Evolutionary conservation across 2,888 invertebrate species (phyloP), one percentile per base, ranked within the genome.

Genomic region (Seira ritae): DNA sequence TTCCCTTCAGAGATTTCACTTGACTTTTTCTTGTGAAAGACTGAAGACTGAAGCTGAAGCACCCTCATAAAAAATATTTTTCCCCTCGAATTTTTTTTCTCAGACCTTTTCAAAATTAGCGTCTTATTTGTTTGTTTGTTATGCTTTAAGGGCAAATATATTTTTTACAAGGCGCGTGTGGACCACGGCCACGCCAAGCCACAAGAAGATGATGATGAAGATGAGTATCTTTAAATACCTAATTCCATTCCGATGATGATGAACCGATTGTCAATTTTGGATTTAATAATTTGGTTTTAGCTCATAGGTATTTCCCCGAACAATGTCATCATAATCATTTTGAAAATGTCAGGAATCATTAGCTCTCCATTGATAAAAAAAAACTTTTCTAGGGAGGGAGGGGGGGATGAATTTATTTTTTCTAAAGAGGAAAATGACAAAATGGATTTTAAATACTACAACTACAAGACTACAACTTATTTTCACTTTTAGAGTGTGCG

Each of bases 231-330:
- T n/a, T n/a, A n/a, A n/a, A n/a, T n/a, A n/a, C n/a, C 31, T 31
- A 31, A 31, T 31, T 31, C 31, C 31, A n/a, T n/a, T n/a, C n/a
- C n/a, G n/a, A n/a, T n/a, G 55, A 80, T 85, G 85, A 85, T 78
- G 81, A 82, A 71, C 79, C 82, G 71, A 85, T 85, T 85, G 85
- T 85, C 71, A 70, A 72, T n/a, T n/a, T n/a, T 74, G 80, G 76
- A 80, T 84, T 75, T 55, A 55, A 55, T 55, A 55, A 55, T 55
- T 55, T 55, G 17, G 55, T 55, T n/a, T 31, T 42, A 42, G 42
- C 42, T 42, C 12, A 12, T n/a, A 71, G 65, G 8, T 37, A 22
- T 2, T n/a, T 22, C 20, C 12, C 66, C 12, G 55, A 55, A 55
- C 55, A 55, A 55, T 55, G 55, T 55, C 24, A 31, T 69, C 60